Percentiles rank a stretch among this genome's conserved stretches.
These are phyloP conservation scores for Chamaea fasciata DNA, from an alignment of 2,113 vertebrate species.

Conservation along the genomic window DNA sequence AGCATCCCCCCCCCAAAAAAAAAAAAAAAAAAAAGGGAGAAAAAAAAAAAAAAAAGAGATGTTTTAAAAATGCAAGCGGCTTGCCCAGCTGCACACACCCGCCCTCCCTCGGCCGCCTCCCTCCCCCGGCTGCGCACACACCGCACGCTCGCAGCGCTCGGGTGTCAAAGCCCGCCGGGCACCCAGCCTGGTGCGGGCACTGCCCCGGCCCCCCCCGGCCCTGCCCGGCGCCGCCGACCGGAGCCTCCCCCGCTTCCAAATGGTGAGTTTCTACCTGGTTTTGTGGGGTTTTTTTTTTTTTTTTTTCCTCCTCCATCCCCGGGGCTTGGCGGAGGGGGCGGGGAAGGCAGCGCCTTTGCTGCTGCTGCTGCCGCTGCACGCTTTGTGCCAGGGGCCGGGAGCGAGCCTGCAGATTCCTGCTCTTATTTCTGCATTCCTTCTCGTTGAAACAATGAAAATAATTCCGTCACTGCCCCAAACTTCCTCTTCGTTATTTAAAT, in stretches of 20 bases:
- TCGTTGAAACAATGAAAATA: slow-evolving; percentile 59
- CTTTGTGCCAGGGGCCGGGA: slow-evolving; percentile 51
- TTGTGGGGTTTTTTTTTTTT: not conserved
- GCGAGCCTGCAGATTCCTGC: slow-evolving; percentile 35
- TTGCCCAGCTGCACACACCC: not conserved
- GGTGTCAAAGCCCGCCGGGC: slow-evolving; percentile 40
- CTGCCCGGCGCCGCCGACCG: slow-evolving; percentile 37
- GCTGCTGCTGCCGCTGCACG: slow-evolving; percentile 28
- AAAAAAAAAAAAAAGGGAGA: no score
- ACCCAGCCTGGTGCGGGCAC: not conserved
- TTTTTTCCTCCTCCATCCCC: not conserved
- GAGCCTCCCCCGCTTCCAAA: slow-evolving; percentile 52
- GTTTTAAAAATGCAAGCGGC: slow-evolving; percentile 43
- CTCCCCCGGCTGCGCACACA: slow-evolving; percentile 12
- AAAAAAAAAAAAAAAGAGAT: not conserved
- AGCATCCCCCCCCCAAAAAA: not conserved
- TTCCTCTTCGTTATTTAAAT: slow-evolving; percentile 39
- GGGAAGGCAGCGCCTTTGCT: slow-evolving; percentile 37
- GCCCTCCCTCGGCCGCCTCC: not conserved
- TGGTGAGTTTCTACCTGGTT: slow-evolving; percentile 73
- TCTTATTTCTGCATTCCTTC: slow-evolving; percentile 23
- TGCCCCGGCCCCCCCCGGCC: not conserved
- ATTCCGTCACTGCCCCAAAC: slow-evolving; percentile 52
- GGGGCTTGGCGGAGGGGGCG: slow-evolving; percentile 43
- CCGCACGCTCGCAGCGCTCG: not conserved